Evolutionary conservation across 1,140 invertebrate genomes (phyloP).

Genomic region (Sitobion miscanthi): DNA sequence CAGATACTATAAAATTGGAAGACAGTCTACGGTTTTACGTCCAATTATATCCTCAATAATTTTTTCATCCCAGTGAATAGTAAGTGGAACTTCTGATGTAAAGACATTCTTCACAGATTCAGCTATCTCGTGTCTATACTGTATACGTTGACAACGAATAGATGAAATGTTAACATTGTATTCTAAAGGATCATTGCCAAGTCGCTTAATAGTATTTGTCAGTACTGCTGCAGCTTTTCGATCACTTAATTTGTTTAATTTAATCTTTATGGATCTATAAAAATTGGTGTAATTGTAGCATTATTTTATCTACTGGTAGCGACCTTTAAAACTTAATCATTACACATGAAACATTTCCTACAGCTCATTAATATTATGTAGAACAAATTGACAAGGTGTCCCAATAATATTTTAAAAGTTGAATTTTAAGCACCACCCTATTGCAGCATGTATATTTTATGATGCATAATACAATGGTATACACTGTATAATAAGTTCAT

Average conservation of each 20-base stretch:
- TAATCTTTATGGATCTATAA: no score
- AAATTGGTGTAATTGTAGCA: no score
- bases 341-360: no score
- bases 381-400: no score
- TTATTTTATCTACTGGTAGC: no score
- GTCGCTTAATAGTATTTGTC: not conserved
- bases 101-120: not conserved
- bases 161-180: not conserved
- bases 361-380: no score
- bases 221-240: not conserved
- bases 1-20: conserved; percentile 42
- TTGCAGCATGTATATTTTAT: no score
- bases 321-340: no score
- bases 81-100: not conserved
- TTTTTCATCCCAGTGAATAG: conserved; percentile 25
- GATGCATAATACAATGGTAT: not conserved
- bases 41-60: conserved; percentile 56
- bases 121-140: not conserved
- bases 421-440: no score
- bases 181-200: not conserved
- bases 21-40: conserved; percentile 26
- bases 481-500: not conserved
- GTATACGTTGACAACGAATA: not conserved
- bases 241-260: not conserved
- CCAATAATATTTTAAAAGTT: no score